Conservation (phyloP, 35 echinoderm and acorn worm species). For the Apostichopus californicus region DNA sequence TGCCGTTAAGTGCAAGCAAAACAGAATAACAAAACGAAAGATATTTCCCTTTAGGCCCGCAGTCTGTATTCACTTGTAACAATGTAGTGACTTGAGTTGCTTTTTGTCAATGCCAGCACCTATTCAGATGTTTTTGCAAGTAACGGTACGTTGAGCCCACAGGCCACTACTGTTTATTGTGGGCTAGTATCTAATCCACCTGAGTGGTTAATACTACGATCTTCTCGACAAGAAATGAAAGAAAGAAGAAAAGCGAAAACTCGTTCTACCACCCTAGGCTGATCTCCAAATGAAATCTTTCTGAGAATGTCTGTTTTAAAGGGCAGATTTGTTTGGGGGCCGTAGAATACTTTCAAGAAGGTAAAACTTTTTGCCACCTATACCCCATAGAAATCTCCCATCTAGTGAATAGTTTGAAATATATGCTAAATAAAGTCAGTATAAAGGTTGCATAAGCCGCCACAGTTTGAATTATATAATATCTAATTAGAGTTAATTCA, state of each 20-base stretch:
- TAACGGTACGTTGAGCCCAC: neutral
- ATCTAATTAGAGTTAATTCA: no score
- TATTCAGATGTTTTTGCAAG: slow-evolving; percentile 1
- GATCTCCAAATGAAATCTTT: neutral
- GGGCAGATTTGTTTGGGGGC: neutral
- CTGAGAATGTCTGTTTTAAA: neutral
- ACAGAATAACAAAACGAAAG: neutral
- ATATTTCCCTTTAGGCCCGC: neutral
- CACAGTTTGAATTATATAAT: no score
- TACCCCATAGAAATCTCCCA: no score
- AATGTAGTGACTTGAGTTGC: neutral
- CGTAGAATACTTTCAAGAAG: no score
- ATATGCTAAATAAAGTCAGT: no score
- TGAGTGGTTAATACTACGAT: no score
- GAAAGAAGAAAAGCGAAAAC: no score
- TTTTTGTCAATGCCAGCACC: neutral
- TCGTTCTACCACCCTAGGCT: neutral
- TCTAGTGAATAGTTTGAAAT: no score
- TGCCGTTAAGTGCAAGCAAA: neutral
- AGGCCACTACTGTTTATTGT: neutral
- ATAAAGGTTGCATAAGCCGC: no score
- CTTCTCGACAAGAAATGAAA: no score
- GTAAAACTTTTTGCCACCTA: no score
- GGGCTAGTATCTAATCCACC: neutral
- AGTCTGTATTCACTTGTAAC: neutral